Base-by-base conservation (phyloP, 2,113 vertebrate species). In the Microtus ochrogaster region DNA sequence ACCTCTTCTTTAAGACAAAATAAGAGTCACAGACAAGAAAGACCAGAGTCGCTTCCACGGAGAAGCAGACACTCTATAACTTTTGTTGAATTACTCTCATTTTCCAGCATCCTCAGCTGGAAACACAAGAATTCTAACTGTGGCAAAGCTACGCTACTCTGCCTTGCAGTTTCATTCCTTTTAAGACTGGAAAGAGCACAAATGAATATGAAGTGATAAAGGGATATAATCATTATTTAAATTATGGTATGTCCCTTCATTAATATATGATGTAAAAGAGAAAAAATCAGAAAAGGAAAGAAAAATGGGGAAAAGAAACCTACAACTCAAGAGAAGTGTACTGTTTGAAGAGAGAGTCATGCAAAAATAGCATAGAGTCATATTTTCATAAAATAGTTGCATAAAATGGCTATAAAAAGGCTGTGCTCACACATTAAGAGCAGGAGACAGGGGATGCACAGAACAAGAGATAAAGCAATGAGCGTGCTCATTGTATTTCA, bases 91-190 rank as follows among this genome's bases (percentile, higher is more conserved):
- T 7, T 70, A 13, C 0, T 65, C 49, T n/a, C 44, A 3, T 55
- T 68, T 55, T 76, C 44, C 41, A 11, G 66, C 9, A 68, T 83
- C 14, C 41, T 70, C 47, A 77, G 8, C 2, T 79, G 2, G 74
- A 78, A 77, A 44, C 4, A n/a, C 17, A 88, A 70, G 10, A 63
- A 77, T 81, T 82, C 30, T 77, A 77, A 3, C 30, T 5, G 21
- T 70, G 17, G 14, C 52, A 84, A 66, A 86, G 10, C 33, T 21
- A 49, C 5, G 1, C 39, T 7, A 63, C 39, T 85, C 30, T 66
- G 65, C 74, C 82, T 49, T 85, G n/a, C 14, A 90, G 7, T 22
- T 94, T 89, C 77, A 49, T 87, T 90, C 86, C 44, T 68, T 58
- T 81, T 73, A 86, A 89, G 81, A 66, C 12, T 89, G 22, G 44